Evolutionary conservation across 2,888 invertebrate genomes (phyloP), one percentile per base, ranked within the genome.

Genomic region (Dynastes grantii): DNA sequence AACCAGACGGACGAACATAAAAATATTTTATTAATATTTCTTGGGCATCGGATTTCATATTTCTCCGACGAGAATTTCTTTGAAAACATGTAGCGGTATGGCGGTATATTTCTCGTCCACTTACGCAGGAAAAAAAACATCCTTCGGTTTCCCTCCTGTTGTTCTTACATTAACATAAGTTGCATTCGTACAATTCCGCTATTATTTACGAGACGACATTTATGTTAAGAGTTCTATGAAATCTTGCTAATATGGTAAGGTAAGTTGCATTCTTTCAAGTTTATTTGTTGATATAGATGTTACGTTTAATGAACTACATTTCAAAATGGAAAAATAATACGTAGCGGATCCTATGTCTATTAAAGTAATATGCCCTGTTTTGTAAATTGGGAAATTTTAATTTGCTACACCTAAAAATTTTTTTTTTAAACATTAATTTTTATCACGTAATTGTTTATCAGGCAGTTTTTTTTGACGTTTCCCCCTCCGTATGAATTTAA

Each of bases 281-380:
- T 68, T 68, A 49, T 68, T 68, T 51, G 51, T 51, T 68, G 68
- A 68, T 68, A 49, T 68, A 68, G 49, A 68, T 68, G 49, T 68
- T 68, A 49, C 67, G 67, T 68, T 68, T 27, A 45, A 49, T 51
- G 68, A 29, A 68, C 68, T 68, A 29, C 51, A 63, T 32, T 63
- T 29, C 27, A 27, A 6, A 27, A 63, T 27, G 55, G n/a, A 55
- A 2, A 55, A 55, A 55, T 16, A 16, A 55, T 5, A 16, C 0
- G 4, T 32, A 32, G 32, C 32, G 32, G 32, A 32, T 32, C 32
- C 4, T 32, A 3, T 32, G 5, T 5, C 5, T 32, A 32, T 3
- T 32, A 32, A 32, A 2, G 32, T 22, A 22, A 22, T 22, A 22
- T 22, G 22, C 22, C 22, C 22, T 22, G 22, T 22, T 22, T 22